Evolutionary conservation across 1,140 invertebrate species (phyloP), one percentile per base, ranked within the genome.

Genomic region (Apis mellifera): DNA sequence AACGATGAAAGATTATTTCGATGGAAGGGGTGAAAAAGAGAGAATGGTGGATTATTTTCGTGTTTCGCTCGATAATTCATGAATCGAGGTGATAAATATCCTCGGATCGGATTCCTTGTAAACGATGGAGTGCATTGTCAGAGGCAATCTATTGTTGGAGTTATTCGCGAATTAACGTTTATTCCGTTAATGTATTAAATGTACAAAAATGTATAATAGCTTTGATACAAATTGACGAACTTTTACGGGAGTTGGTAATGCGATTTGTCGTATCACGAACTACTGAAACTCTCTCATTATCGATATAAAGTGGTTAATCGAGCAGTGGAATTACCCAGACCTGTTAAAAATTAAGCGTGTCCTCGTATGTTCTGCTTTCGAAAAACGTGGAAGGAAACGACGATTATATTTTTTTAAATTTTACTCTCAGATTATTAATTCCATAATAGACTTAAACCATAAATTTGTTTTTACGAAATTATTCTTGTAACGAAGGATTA

Each of bases 231-330:
- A 15, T 73, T 59, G n/a, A n/a, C 32, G 2, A 73, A 73, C 55
- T 73, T 73, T 73, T 48, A 73, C 23, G 55, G 15, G 21, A 59
- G 32, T 59, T 42, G 21, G 32, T 60, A 73, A 73, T 23, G 9
- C 71, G 55, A 73, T 60, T 48, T 11, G 15, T n/a, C 52, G 26
- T 8, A 15, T 60, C 57, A 59, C 32, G 7, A 23, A 42, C 55
- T 48, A 15, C 21, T 48, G 32, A 23, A 73, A 73, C 55, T 73
- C 48, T 73, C 55, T 48, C n/a, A 73, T 73, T 73, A 64, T 1
- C 62, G 9, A 42, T 59, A 48, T 59, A 15, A 32, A 11, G 13
- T 12, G 19, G 60, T 75, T 64, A 64, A 75, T 75, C 73, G 48
- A 32, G n/a, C 26, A 48, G 32, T 42, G 5, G 32, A 42, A 42